Evolutionary conservation across 1,140 invertebrate genomes (phyloP).

Genomic region (Bombus difficillimus): DNA sequence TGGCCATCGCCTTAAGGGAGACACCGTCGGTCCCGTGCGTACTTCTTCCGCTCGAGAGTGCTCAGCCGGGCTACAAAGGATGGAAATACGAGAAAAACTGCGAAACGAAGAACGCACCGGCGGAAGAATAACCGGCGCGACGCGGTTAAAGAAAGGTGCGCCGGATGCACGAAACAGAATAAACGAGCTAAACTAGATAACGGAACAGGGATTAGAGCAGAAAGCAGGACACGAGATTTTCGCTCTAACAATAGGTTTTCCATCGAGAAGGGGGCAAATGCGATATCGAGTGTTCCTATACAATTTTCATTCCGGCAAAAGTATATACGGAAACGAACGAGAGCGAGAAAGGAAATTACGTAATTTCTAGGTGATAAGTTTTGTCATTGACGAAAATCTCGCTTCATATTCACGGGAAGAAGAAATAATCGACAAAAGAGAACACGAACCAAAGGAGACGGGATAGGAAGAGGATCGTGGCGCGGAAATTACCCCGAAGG

Average conservation of each 20-base stretch:
- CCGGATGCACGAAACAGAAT: background rate
- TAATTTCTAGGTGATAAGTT: background rate
- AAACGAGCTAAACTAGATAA: background rate
- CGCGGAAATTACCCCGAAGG: background rate
- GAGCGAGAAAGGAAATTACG: background rate
- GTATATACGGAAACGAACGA: background rate
- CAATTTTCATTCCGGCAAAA: background rate
- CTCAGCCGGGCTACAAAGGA: slow-evolving; percentile 59
- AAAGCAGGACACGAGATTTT: background rate
- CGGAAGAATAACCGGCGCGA: background rate
- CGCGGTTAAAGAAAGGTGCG: background rate
- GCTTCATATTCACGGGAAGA: too few species aligned
- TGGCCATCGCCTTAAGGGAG: slow-evolving; percentile 49
- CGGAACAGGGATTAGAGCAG: slow-evolving; percentile 30
- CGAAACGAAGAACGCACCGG: background rate
- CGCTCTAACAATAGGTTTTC: background rate
- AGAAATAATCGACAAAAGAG: background rate
- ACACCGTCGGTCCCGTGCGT: slow-evolving; percentile 35
- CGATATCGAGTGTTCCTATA: background rate
- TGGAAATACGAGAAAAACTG: slow-evolving; percentile 21
- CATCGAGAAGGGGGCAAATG: background rate
- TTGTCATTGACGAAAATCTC: background rate
- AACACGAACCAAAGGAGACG: background rate
- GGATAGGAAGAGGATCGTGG: background rate
- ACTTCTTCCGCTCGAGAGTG: slow-evolving; percentile 40